A percentile compares a stretch with the other conserved stretches of the same genome.
Conservation (phyloP, 2,888 invertebrate species). For the Notodromas monacha region DNA sequence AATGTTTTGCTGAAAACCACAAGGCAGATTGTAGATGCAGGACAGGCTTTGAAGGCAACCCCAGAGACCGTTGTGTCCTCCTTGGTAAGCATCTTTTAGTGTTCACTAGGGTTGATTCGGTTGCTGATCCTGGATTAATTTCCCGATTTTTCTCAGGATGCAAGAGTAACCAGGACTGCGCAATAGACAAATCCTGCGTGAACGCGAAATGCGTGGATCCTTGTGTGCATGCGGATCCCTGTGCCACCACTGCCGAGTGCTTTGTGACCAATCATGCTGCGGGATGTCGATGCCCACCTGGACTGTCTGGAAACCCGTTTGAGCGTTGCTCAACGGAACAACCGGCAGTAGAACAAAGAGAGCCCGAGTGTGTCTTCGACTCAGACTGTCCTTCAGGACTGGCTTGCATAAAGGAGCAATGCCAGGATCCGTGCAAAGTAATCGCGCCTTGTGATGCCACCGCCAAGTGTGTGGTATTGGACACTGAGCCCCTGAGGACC, state of each 20-base stretch:
- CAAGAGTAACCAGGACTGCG: conserved; percentile 49
- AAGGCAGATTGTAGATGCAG: conserved; percentile 27
- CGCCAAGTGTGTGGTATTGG: conserved; percentile 10
- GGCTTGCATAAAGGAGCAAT: conserved; percentile 46
- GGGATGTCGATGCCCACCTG: conserved; percentile 11
- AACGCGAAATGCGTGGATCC: conserved; percentile 46
- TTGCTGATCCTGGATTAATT: too few relatives aligned
- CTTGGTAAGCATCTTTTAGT: too few relatives aligned
- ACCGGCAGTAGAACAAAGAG: not conserved
- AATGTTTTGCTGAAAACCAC: conserved; percentile 45
- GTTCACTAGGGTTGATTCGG: too few relatives aligned
- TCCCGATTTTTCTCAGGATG: conserved; percentile 20
- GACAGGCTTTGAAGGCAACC: conserved; percentile 26
- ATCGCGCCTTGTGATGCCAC: conserved; percentile 7
- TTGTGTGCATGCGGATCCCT: conserved; percentile 28
- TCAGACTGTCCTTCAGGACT: conserved; percentile 41
- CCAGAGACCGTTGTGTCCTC: conserved; percentile 2
- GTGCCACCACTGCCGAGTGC: conserved; percentile 13
- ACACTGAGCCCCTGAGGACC: conserved; percentile 10
- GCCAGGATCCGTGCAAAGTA: conserved; percentile 44
- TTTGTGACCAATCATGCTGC: conserved; percentile 12
- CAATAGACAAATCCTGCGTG: conserved; percentile 38
- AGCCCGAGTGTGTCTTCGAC: conserved; percentile 31
- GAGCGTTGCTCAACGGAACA: conserved; percentile 11
- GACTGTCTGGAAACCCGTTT: conserved; percentile 12